Evolutionary conservation across 2,888 invertebrate genomes (phyloP), one percentile per base, ranked within the genome.

Genomic region (Ethmia dodecea): DNA sequence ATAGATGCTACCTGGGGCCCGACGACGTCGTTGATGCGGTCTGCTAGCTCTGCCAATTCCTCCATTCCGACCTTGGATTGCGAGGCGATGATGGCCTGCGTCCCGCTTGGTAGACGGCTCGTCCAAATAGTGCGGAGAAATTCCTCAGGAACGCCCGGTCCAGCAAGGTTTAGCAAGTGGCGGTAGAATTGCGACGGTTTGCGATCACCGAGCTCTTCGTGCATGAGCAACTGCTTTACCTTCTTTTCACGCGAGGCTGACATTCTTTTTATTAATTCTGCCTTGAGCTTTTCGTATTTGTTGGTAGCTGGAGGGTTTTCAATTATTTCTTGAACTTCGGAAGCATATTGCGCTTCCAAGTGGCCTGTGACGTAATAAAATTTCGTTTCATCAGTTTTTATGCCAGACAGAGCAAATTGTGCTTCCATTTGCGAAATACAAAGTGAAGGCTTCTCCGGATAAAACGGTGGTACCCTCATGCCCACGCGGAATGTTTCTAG

Each of bases 61-160:
- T 36, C 33, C 9, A 40, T 5, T n/a, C 14, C 9, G 6, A 30
- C 4, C 3, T 30, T 20, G 3, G 11, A 3, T 8, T 30, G 30
- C 3, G 30, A 2, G 3, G 11, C n/a, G 3, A 40, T n/a, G 3
- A 40, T 37, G 1, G 22, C 28, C 18, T 36, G 30, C 9, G 36
- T 28, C 5, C 33, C 4, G 3, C 8, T 6, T n/a, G 40, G 36
- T 4, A 40, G 30, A n/a, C 29, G 26, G 8, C 32, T 24, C 22
- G 32, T 20, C 33, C 20, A 38, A 1, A 38, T 18, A 18, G 18
- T 5, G 4, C 18, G 18, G 18, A 8, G 4, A 8, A 18, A 18
- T 18, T 18, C 18, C 5, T 18, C 18, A 4, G 18, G 18, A 18
- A 18, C 18, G 5, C 5, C 18, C 8, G 18, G 18, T 8, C 18